Percentiles rank a stretch among this genome's conserved stretches.
These are phyloP conservation scores for Hypothenemus hampei DNA, from an alignment of 1,140 invertebrate genomes.

Conservation along the genomic window DNA sequence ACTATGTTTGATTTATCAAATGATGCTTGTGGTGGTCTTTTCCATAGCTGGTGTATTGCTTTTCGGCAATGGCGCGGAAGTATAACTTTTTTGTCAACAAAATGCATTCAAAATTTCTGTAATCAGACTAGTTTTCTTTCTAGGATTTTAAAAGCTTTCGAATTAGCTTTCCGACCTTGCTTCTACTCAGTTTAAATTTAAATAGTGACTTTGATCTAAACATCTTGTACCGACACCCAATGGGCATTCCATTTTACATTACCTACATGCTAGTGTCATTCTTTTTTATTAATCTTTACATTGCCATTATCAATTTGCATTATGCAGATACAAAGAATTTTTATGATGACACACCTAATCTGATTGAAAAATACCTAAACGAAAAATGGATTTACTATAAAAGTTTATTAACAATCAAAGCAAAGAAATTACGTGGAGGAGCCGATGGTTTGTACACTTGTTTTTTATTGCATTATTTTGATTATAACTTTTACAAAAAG, in stretches of 20 bases:
- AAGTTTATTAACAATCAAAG: conserved; percentile 12
- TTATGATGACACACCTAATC: conserved; percentile 17
- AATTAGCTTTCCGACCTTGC: conserved; percentile 16
- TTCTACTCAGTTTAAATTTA: conserved; percentile 18
- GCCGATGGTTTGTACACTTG: neutral
- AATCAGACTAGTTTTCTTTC: neutral
- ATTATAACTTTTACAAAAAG: neutral
- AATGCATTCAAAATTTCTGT: neutral
- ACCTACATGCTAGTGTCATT: conserved; percentile 27
- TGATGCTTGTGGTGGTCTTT: conserved; percentile 24
- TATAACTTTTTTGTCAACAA: neutral
- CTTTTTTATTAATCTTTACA: conserved; percentile 26
- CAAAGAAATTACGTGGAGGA: conserved; percentile 7
- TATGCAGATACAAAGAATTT: conserved; percentile 24
- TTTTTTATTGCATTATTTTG: neutral
- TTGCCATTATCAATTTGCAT: conserved; percentile 28
- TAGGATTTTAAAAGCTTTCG: conserved; percentile 23
- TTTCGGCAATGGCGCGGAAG: conserved; percentile 22
- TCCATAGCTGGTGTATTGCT: conserved; percentile 17
- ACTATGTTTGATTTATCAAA: conserved; percentile 23
- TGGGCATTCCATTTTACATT: conserved; percentile 23
- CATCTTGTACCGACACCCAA: neutral
- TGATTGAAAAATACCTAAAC: conserved; percentile 14
- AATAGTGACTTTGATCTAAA: conserved; percentile 13
- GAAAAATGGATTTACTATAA: conserved; percentile 27